These are phyloP conservation scores for Halictus ligatus DNA, from an alignment of 2,888 invertebrate species.

Conservation along the genomic window DNA sequence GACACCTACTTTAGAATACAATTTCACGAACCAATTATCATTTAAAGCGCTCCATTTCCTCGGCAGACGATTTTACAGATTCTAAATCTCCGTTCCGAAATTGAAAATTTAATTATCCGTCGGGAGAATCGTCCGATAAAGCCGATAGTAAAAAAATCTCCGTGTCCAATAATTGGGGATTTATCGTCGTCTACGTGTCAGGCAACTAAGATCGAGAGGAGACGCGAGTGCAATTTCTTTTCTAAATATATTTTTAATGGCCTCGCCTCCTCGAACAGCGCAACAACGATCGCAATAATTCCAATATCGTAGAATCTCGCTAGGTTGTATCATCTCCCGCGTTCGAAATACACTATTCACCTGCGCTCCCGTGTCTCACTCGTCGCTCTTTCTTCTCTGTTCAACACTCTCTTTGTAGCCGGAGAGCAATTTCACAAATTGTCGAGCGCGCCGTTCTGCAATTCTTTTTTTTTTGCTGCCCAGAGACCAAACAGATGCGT, in stretches of 20 bases:
- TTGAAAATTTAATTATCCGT: background rate
- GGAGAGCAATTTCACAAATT: conserved; percentile 37
- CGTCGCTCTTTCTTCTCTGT: background rate
- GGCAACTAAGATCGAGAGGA: background rate
- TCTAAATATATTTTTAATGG: conserved; percentile 11
- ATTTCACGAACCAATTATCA: background rate
- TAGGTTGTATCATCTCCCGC: background rate
- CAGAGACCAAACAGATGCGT: background rate
- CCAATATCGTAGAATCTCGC: background rate
- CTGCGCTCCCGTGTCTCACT: background rate
- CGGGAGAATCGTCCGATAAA: background rate
- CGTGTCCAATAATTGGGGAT: background rate
- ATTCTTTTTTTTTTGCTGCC: background rate
- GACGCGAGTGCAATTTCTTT: background rate
- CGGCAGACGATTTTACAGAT: background rate
- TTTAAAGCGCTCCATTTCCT: background rate
- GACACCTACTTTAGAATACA: background rate
- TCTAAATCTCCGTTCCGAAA: background rate
- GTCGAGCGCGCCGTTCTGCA: background rate
- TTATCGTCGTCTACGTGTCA: background rate
- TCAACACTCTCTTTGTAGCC: background rate
- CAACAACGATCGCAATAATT: background rate
- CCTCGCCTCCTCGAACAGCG: background rate
- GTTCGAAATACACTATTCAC: background rate
- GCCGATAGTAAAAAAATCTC: background rate